These are phyloP conservation scores for Seriola quinqueradiata DNA, from an alignment of 2,113 vertebrate species.

Conservation along the genomic window DNA sequence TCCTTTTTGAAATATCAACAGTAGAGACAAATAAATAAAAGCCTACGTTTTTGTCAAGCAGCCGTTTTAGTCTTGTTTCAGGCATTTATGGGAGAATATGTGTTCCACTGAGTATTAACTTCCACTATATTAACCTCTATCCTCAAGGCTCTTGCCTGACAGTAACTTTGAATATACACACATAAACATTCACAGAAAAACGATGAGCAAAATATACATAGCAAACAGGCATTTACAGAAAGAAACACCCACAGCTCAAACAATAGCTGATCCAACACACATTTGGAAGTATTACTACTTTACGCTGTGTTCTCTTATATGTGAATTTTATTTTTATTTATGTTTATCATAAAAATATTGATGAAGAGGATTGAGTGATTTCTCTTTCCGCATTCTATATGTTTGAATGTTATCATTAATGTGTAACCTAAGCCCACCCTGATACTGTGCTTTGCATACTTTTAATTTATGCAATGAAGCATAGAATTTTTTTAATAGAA, in stretches of 20 bases:
- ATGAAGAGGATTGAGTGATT: background rate
- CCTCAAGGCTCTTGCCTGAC: slow-evolving; percentile 64
- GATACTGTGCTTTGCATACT: background rate
- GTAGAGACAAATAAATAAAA: slow-evolving; percentile 51
- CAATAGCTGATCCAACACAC: background rate
- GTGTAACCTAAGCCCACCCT: too few relatives aligned
- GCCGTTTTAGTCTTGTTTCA: slow-evolving; percentile 55
- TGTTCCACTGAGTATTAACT: slow-evolving; percentile 27
- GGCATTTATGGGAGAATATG: slow-evolving; percentile 56
- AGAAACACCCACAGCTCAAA: background rate
- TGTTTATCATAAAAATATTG: slow-evolving; percentile 4
- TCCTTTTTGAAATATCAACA: slow-evolving; percentile 70
- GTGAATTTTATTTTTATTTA: background rate
- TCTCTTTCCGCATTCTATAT: background rate
- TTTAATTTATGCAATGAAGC: background rate
- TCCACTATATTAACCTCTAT: slow-evolving; percentile 68
- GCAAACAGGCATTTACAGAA: slow-evolving; percentile 9
- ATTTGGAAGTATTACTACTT: slow-evolving; percentile 6
- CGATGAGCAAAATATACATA: slow-evolving; percentile 8
- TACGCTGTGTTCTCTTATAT: background rate
- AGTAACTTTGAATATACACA: slow-evolving; percentile 55
- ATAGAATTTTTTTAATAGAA: background rate
- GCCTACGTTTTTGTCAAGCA: slow-evolving; percentile 55
- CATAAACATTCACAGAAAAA: slow-evolving; percentile 18
- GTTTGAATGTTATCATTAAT: background rate